These are phyloP conservation scores for Omphaloscelis lunosa DNA, from an alignment of 2,888 invertebrate genomes.

Conservation along the genomic window DNA sequence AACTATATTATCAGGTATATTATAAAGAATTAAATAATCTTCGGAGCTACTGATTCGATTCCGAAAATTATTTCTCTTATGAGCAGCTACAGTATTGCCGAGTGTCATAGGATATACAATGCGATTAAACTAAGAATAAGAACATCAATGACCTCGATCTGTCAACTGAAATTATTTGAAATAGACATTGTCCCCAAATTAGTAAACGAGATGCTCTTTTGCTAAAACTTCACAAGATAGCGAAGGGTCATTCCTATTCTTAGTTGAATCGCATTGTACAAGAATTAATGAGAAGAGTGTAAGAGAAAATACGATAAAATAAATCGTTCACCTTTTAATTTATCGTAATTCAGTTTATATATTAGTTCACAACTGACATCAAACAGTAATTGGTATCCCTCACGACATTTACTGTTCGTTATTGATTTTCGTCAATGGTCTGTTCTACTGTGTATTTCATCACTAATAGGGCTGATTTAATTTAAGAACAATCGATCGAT, in stretches of 20 bases:
- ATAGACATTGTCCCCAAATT: neutral
- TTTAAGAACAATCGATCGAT: slow-evolving; percentile 31
- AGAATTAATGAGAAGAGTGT: too few species aligned
- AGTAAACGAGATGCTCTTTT: neutral
- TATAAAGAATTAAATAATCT: neutral
- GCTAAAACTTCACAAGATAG: neutral
- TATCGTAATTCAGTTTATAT: slow-evolving; percentile 14
- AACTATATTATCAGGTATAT: too few species aligned
- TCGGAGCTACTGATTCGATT: neutral
- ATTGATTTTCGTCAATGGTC: slow-evolving; percentile 50
- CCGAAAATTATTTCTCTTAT: neutral
- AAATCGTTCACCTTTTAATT: neutral
- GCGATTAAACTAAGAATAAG: neutral
- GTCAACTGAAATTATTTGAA: too few species aligned
- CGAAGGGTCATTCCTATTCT: neutral
- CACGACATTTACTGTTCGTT: slow-evolving; percentile 45
- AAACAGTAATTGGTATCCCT: slow-evolving; percentile 46
- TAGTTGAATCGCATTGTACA: neutral
- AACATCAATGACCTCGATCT: too few species aligned
- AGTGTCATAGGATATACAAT: neutral
- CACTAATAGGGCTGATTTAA: slow-evolving; percentile 31
- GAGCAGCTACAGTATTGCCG: neutral
- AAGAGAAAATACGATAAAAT: neutral
- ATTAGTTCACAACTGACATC: slow-evolving; percentile 32
- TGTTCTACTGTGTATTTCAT: slow-evolving; percentile 10